These are phyloP conservation scores for Lucifuga dentata DNA, from an alignment of 2,113 vertebrate genomes.

Conservation along the genomic window DNA sequence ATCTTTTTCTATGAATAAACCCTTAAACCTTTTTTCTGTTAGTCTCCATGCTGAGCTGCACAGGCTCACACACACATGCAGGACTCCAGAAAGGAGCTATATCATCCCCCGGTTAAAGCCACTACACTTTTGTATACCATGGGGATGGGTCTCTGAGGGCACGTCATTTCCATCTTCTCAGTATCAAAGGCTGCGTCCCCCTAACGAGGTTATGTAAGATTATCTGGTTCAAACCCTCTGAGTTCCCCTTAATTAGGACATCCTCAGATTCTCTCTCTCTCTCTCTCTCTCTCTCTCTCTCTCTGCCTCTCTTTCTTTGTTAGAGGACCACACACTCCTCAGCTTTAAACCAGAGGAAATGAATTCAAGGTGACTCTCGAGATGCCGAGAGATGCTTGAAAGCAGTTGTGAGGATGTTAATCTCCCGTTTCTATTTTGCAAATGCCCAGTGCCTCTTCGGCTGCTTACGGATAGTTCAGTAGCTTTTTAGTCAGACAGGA, in stretches of 20 bases:
- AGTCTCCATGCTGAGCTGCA: slow-evolving; percentile 22
- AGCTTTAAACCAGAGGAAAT: slow-evolving; percentile 58
- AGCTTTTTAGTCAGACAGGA: slow-evolving; percentile 29
- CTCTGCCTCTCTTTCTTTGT: slow-evolving; percentile 74
- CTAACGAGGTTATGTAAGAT: slow-evolving; percentile 83
- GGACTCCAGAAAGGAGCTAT: slow-evolving; percentile 14
- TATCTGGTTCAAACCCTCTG: slow-evolving; percentile 84
- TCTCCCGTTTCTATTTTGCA: slow-evolving; percentile 9
- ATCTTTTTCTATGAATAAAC: not conserved
- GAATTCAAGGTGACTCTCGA: slow-evolving; percentile 78
- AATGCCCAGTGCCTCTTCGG: slow-evolving; percentile 22
- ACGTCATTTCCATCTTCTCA: slow-evolving; percentile 73
- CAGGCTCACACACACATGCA: slow-evolving; percentile 24
- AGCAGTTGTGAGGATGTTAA: slow-evolving; percentile 34
- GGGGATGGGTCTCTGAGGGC: slow-evolving; percentile 66
- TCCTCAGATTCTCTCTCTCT: slow-evolving; percentile 66
- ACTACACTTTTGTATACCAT: slow-evolving; percentile 37
- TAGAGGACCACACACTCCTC: slow-evolving; percentile 57
- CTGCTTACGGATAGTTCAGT: slow-evolving; percentile 13
- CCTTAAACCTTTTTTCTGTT: slow-evolving; percentile 8
- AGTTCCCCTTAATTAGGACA: slow-evolving; percentile 85
- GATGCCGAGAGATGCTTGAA: slow-evolving; percentile 58
- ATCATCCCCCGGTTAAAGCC: slow-evolving; percentile 20
- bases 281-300: slow-evolving; percentile 59
- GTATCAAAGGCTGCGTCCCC: slow-evolving; percentile 77